These are phyloP conservation scores for Hoplostethus atlanticus DNA, from an alignment of 2,797 vertebrate genomes.

Conservation along the genomic window DNA sequence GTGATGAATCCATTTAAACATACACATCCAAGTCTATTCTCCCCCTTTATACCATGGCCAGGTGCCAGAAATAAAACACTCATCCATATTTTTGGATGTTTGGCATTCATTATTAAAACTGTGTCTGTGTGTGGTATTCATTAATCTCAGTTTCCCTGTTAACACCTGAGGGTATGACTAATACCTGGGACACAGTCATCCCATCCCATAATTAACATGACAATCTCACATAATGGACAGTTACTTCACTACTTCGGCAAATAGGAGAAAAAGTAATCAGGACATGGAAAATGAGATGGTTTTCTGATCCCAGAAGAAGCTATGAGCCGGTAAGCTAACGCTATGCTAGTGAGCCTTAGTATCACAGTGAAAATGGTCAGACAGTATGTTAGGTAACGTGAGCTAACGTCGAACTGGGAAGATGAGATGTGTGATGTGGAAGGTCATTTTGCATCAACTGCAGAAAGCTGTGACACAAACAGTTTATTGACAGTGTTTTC, in stretches of 20 bases:
- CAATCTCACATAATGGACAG: background rate
- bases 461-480: no score
- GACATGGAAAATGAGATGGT: background rate
- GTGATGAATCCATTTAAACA: slow-evolving; percentile 63
- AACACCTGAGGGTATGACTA: background rate
- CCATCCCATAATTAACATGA: background rate
- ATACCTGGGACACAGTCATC: background rate
- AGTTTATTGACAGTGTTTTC: no score
- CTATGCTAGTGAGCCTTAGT: no score
- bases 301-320: background rate
- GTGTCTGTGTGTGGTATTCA: background rate
- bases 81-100: slow-evolving; percentile 33
- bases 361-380: no score
- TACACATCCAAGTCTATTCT: slow-evolving; percentile 47
- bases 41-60: slow-evolving; percentile 60
- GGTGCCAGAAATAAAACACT: slow-evolving; percentile 29
- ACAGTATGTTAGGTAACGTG: no score
- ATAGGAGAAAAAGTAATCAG: background rate
- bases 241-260: background rate
- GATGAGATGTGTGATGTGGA: no score
- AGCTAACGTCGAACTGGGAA: no score
- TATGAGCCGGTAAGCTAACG: background rate
- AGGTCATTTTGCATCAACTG: no score
- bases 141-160: background rate
- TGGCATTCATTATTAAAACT: background rate